These are phyloP conservation scores for Poeciliopsis occidentalis DNA, from an alignment of 2,113 vertebrate genomes.

Conservation along the genomic window DNA sequence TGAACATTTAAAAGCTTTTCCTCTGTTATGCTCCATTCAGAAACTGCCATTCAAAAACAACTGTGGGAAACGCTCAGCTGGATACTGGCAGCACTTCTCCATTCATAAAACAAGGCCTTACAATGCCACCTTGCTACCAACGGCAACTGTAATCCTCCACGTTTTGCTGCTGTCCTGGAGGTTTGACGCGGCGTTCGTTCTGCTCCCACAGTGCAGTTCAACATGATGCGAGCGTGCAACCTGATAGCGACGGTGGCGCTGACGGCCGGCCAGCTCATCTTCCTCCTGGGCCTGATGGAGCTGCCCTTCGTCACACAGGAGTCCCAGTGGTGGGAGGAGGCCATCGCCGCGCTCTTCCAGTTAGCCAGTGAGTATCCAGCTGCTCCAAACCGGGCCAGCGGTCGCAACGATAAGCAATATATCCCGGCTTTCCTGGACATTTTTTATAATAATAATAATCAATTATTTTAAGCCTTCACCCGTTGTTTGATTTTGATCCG, in stretches of 20 bases:
- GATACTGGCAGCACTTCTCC: conserved; percentile 20
- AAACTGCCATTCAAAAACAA: conserved; percentile 53
- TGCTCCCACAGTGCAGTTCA: conserved; percentile 90
- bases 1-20: conserved; percentile 14
- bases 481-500: neutral
- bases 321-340: conserved; percentile 99
- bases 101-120: conserved; percentile 17
- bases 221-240: conserved; percentile 99
- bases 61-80: conserved; percentile 29
- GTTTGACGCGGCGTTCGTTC: conserved; percentile 47
- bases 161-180: neutral
- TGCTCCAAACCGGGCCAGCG: no score
- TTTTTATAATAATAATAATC: no score
- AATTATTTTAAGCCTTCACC: neutral
- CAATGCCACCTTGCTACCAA: neutral
- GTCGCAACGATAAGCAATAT: neutral
- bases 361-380: conserved; percentile 90
- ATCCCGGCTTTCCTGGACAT: no score
- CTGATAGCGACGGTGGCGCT: conserved; percentile 93
- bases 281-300: conserved; percentile 88
- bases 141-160: neutral
- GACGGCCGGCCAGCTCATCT: conserved; percentile 92
- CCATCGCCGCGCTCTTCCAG: conserved; percentile 96
- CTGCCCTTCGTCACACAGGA: conserved; percentile 88
- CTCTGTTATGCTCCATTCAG: conserved; percentile 34